Conservation (phyloP, 1,140 invertebrate species). For the Drosophila mojavensis region DNA sequence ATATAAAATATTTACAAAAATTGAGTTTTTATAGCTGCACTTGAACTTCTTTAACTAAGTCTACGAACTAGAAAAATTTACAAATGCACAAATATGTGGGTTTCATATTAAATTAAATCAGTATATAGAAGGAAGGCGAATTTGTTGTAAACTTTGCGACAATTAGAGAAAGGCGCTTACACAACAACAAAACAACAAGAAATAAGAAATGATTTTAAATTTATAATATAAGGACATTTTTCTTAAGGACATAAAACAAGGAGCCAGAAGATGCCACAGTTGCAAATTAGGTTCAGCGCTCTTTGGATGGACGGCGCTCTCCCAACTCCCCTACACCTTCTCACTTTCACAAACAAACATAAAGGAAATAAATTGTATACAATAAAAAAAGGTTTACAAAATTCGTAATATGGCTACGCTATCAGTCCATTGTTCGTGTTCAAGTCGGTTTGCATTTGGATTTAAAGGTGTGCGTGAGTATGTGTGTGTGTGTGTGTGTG, state of each 20-base stretch:
- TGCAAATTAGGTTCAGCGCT: constrained; percentile 42
- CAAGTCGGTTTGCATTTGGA: constrained; percentile 66
- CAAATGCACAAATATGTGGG: constrained; percentile 61
- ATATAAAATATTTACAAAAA: constrained; percentile 75
- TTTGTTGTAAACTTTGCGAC: constrained; percentile 52
- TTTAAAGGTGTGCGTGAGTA: constrained; percentile 16
- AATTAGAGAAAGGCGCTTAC: constrained; percentile 30
- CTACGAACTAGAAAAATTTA: constrained; percentile 77
- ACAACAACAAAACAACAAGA: constrained; percentile 27
- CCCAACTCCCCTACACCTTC: neutral
- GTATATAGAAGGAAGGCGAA: constrained; percentile 44
- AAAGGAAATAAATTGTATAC: constrained; percentile 57
- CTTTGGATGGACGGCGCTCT: constrained; percentile 55
- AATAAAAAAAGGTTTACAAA: constrained; percentile 57
- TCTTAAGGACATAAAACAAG: constrained; percentile 53
- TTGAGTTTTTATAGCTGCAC: constrained; percentile 35
- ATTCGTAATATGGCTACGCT: constrained; percentile 81
- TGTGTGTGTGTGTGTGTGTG: constrained; percentile 24
- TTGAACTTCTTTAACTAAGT: constrained; percentile 67
- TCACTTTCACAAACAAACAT: constrained; percentile 8
- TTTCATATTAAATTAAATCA: constrained; percentile 32
- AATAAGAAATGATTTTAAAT: constrained; percentile 45
- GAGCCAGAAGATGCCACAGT: constrained; percentile 52
- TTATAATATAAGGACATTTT: constrained; percentile 61
- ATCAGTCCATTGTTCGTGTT: constrained; percentile 81